A percentile compares a stretch with the other conserved stretches of the same genome.
Conservation (phyloP, 2,113 vertebrate species). For the Alligator sinensis region DNA sequence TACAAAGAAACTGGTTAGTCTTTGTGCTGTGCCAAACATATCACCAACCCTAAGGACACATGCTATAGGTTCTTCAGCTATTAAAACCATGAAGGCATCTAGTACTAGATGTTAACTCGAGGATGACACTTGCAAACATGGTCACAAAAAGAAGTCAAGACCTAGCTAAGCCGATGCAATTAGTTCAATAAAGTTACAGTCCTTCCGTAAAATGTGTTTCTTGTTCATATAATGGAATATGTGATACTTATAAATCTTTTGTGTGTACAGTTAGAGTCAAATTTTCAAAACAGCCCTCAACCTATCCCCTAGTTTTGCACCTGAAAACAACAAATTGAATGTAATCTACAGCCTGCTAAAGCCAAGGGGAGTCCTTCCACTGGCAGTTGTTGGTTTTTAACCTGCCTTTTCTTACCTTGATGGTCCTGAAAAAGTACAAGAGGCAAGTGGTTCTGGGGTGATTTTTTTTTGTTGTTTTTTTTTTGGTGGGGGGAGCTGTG, state of each 20-base stretch:
- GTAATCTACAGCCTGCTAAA: neutral
- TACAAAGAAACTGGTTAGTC: neutral
- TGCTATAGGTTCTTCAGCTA: neutral
- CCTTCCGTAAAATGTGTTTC: neutral
- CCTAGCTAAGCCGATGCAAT: neutral
- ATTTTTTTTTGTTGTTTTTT: too few species aligned
- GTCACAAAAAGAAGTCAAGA: neutral
- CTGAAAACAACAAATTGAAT: neutral
- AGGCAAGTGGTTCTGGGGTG: too few species aligned
- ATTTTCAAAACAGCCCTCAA: neutral
- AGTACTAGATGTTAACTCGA: neutral
- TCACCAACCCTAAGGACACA: neutral
- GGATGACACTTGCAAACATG: neutral
- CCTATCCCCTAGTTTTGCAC: neutral
- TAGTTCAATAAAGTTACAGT: neutral
- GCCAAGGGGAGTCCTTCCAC: neutral
- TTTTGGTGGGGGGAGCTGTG: too few species aligned
- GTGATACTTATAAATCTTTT: neutral
- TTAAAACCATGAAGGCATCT: neutral
- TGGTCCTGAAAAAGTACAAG: too few species aligned
- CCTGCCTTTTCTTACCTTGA: neutral
- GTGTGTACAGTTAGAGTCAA: neutral
- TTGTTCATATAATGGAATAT: neutral
- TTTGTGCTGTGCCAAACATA: neutral
- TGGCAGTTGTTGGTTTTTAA: neutral